Evolutionary conservation across 1,140 invertebrate genomes (phyloP).

Genomic region (Drosophila setifemur): DNA sequence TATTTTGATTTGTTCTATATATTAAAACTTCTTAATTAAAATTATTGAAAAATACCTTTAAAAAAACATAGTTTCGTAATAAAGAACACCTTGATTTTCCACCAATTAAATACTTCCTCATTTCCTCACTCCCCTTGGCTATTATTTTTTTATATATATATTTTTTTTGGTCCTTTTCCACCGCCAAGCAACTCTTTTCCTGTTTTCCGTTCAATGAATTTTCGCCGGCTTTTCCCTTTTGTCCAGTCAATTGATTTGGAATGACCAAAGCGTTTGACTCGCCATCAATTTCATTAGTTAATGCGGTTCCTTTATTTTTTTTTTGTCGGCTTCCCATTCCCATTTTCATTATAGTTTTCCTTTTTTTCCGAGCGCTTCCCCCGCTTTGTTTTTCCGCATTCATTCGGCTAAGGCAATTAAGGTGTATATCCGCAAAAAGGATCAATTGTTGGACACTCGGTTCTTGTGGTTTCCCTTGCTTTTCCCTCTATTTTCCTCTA

Average conservation of each 20-base stretch:
- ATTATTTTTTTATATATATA: no score
- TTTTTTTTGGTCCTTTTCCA: neutral
- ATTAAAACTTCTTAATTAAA: no score
- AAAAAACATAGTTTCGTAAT: neutral
- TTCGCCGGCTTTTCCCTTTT: conserved; percentile 25
- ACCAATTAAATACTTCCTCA: neutral
- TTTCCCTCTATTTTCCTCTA: conserved; percentile 37
- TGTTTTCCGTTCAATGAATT: conserved; percentile 32
- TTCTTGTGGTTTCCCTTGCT: conserved; percentile 35
- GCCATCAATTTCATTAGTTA: conserved; percentile 57
- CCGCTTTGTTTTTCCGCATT: neutral
- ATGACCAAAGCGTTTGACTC: conserved; percentile 67
- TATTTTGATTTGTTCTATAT: no score
- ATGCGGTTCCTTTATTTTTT: conserved; percentile 8
- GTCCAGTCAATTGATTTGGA: conserved; percentile 60
- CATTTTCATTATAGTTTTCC: conserved; percentile 10
- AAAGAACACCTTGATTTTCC: no score
- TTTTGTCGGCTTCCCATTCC: conserved; percentile 26
- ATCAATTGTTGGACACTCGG: conserved; percentile 35
- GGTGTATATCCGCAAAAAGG: conserved; percentile 71
- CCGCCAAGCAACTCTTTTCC: conserved; percentile 1
- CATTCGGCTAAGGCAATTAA: conserved; percentile 54
- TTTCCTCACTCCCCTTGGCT: neutral
- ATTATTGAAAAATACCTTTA: neutral
- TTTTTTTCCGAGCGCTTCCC: neutral